phyloP scores from a whole-genome alignment of 2,797 vertebrate species.

The Halcyon chelicuti region DNA sequence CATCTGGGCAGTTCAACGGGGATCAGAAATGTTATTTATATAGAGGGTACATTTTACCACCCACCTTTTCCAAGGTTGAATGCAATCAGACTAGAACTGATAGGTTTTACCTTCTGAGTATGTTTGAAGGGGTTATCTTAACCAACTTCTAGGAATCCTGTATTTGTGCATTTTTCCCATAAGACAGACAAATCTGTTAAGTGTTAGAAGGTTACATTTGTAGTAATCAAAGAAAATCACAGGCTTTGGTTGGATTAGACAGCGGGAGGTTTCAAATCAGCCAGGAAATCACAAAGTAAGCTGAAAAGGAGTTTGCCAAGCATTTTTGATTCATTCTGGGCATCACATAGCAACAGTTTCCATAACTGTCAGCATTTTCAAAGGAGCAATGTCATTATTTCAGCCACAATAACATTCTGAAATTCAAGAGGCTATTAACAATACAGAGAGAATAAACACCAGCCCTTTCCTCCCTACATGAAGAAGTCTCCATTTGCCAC shows the following conservation, averaged over 20 bases:
- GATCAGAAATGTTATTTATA: not conserved
- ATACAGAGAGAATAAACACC: conserved; percentile 1
- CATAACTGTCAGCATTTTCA: conserved; percentile 36
- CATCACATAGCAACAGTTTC: conserved; percentile 52
- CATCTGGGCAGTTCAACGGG: not conserved
- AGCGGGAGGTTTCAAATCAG: conserved; percentile 46
- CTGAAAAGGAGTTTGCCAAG: conserved; percentile 47
- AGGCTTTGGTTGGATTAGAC: conserved; percentile 55
- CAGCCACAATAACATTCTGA: conserved; percentile 30
- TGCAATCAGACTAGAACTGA: not conserved
- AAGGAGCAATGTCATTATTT: conserved; percentile 23
- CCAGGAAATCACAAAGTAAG: conserved; percentile 55
- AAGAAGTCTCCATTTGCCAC: not conserved
- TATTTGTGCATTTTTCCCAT: conserved; percentile 22
- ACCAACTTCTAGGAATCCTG: conserved; percentile 36
- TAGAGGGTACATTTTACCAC: not conserved
- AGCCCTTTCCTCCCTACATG: not conserved
- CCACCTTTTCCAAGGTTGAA: not conserved
- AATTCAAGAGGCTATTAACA: conserved; percentile 36
- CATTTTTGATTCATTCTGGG: conserved; percentile 51
- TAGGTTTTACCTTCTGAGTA: not conserved
- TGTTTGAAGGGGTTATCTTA: conserved; percentile 17
- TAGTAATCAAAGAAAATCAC: conserved; percentile 60
- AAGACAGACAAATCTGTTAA: conserved; percentile 44
- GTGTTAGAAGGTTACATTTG: conserved; percentile 34